Percentiles rank a stretch among this genome's conserved stretches.
These are phyloP conservation scores for Lacanobia wlatinum DNA, from an alignment of 2,888 invertebrate species.

Conservation along the genomic window DNA sequence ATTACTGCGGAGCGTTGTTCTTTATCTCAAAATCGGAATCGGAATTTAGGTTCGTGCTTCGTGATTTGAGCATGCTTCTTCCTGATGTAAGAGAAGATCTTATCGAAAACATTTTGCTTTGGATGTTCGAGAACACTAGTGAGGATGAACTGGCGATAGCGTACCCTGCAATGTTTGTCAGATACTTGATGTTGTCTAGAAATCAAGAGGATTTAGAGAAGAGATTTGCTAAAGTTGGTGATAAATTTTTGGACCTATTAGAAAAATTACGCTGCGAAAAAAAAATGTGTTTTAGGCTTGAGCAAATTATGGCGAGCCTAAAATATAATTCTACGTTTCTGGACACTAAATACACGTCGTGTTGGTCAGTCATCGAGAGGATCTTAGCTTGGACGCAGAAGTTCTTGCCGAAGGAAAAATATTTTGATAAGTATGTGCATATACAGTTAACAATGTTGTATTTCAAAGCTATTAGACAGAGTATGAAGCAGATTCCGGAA, in stretches of 20 bases:
- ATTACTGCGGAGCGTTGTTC: conserved; percentile 73
- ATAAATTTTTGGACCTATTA: conserved; percentile 69
- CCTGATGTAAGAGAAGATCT: conserved; percentile 64
- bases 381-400: conserved; percentile 69
- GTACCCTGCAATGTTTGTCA: conserved; percentile 72
- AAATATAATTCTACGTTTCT: conserved; percentile 75
- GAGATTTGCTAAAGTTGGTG: conserved; percentile 68
- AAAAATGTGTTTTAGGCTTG: conserved; percentile 34
- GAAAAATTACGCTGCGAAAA: conserved; percentile 24
- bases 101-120: conserved; percentile 61
- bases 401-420: conserved; percentile 71
- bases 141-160: conserved; percentile 51
- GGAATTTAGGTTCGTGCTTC: conserved; percentile 57
- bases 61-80: conserved; percentile 67
- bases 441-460: conserved; percentile 79
- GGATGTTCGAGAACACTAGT: conserved; percentile 55
- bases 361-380: conserved; percentile 73
- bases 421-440: conserved; percentile 70
- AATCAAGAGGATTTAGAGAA: conserved; percentile 65
- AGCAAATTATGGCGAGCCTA: conserved; percentile 68
- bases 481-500: conserved; percentile 68
- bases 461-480: conserved; percentile 74
- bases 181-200: conserved; percentile 73
- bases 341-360: conserved; percentile 68
- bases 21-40: conserved; percentile 53